Percentiles rank a stretch among this genome's conserved stretches.
Conservation (phyloP, 2,797 vertebrate genomes). For the Coregonus suidteri region DNA sequence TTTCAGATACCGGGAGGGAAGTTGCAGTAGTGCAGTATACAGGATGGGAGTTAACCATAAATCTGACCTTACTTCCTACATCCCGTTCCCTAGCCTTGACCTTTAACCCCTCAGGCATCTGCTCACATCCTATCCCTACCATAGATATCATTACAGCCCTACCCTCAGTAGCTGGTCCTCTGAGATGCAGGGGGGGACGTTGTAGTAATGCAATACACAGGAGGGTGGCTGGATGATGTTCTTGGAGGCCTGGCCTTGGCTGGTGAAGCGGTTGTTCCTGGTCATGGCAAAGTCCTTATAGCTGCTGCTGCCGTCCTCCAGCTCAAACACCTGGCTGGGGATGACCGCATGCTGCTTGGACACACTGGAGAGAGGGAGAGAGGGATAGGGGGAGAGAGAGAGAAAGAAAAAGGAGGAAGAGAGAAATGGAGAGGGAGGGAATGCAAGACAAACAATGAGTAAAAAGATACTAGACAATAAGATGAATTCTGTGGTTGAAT, state of each 20-base stretch:
- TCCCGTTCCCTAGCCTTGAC: background rate
- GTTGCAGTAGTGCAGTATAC: background rate
- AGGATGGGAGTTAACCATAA: background rate
- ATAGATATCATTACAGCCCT: background rate
- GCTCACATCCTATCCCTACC: background rate
- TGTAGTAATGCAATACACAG: conserved; percentile 95
- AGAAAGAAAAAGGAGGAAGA: background rate
- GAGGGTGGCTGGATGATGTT: conserved; percentile 98
- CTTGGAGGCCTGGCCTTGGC: conserved; percentile 95
- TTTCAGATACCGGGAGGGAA: background rate
- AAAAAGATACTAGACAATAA: conserved; percentile 6
- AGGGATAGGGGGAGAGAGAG: background rate
- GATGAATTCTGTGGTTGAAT: background rate
- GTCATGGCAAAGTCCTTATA: conserved; percentile 98
- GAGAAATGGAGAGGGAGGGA: conserved; percentile 13
- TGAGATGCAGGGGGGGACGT: conserved; percentile 89
- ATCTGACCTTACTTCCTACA: background rate
- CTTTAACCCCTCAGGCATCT: background rate
- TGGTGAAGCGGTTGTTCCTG: conserved; percentile 96
- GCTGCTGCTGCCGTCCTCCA: conserved; percentile 94
- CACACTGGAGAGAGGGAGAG: conserved; percentile 75
- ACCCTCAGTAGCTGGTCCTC: conserved; percentile 91
- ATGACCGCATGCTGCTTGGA: conserved; percentile 97
- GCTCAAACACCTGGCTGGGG: conserved; percentile 95
- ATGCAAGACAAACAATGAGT: background rate